Evolutionary conservation across 1,140 invertebrate genomes (phyloP), one percentile per base, ranked within the genome.

Genomic region (Harlomillsia oculata): DNA sequence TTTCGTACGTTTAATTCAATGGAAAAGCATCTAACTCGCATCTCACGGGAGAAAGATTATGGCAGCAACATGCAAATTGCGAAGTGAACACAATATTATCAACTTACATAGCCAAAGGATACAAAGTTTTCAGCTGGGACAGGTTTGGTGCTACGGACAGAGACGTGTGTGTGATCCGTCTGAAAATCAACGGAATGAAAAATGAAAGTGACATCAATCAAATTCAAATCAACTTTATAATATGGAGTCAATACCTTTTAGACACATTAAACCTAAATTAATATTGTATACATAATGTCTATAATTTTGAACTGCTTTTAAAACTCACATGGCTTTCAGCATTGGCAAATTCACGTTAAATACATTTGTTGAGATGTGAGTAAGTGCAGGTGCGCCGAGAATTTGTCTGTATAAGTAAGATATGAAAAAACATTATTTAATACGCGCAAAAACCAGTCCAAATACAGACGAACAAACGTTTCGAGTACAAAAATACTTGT

Each of bases 261-360:
- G n/a, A n/a, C n/a, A n/a, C n/a, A n/a, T n/a, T n/a, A n/a, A n/a
- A n/a, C n/a, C n/a, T n/a, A n/a, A n/a, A n/a, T n/a, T n/a, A 25
- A 39, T 26, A n/a, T 52, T 40, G 14, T 49, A n/a, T n/a, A n/a
- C n/a, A n/a, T n/a, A n/a, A n/a, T n/a, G n/a, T n/a, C n/a, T n/a
- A n/a, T n/a, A n/a, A n/a, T n/a, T n/a, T n/a, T n/a, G n/a, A n/a
- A n/a, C n/a, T n/a, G n/a, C n/a, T n/a, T n/a, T n/a, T n/a, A 34
- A 48, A 32, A 28, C 61, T 63, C 59, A 63, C 61, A 63, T 59
- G 16, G 29, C 53, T 59, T 53, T 59, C 32, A 63, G 29, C 18
- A 59, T 59, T 20, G 56, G 56, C 9, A 63, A 30, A 41, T 30
- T 56, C 16, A 46, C 61, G 30, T 59, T 59, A 49, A 63, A 63